Percentiles rank a stretch among this genome's conserved stretches.
These are phyloP conservation scores for Phortica magna DNA, from an alignment of 2,888 invertebrate species.

Conservation along the genomic window DNA sequence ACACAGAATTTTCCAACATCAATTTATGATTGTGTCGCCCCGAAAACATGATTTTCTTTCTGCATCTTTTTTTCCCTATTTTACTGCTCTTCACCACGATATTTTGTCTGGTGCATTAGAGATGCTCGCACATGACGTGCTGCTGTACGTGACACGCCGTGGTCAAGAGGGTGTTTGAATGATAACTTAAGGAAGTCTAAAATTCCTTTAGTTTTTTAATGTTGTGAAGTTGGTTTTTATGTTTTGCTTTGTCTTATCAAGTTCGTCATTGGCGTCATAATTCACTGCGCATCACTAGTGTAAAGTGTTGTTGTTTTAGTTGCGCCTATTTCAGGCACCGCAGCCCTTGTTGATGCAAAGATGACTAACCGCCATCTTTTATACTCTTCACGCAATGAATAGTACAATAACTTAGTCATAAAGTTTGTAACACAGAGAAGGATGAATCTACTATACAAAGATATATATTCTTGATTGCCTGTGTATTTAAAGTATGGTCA, in stretches of 20 bases:
- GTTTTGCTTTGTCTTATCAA: background rate
- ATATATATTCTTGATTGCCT: too few relatives aligned
- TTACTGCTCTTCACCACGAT: background rate
- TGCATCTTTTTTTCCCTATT: background rate
- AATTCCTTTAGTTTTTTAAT: background rate
- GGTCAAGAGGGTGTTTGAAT: background rate
- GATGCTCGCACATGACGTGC: background rate
- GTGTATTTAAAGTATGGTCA: too few relatives aligned
- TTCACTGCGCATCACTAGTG: background rate
- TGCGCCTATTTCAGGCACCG: background rate
- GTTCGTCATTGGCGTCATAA: background rate
- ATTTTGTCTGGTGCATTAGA: background rate
- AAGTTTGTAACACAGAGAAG: too few relatives aligned
- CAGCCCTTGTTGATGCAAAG: conserved; percentile 43
- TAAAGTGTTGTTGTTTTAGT: background rate
- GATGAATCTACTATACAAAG: too few relatives aligned
- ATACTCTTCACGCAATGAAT: background rate
- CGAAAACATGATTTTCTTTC: background rate
- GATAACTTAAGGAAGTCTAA: background rate
- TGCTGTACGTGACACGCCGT: background rate
- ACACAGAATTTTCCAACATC: background rate
- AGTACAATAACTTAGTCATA: background rate
- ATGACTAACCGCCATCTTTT: conserved; percentile 64
- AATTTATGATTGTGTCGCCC: background rate
- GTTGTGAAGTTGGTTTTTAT: background rate